phyloP scores from a whole-genome alignment of 2,888 invertebrate genomes.

The Drosophila fulvimacula region DNA sequence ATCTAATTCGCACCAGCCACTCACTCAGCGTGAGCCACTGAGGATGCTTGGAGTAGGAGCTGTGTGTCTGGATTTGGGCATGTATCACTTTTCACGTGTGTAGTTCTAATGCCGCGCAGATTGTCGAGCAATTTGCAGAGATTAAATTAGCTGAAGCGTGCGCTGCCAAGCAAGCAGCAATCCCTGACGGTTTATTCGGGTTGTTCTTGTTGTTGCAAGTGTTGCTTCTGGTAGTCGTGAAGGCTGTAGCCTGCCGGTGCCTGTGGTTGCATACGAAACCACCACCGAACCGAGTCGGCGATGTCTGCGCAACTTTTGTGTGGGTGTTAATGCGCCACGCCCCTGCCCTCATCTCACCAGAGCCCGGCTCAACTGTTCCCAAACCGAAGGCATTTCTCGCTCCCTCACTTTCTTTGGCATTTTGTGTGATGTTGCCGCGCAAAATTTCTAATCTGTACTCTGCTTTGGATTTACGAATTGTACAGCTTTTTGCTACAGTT shows the following conservation, averaged over 20 bases:
- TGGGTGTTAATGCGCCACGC: constrained; percentile 72
- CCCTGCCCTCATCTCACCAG: constrained; percentile 50
- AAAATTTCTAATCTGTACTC: constrained; percentile 74
- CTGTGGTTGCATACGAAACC: constrained; percentile 74
- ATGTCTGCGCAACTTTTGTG: constrained; percentile 59
- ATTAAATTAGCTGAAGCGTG: constrained; percentile 84
- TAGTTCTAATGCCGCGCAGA: constrained; percentile 82
- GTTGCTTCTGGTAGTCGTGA: constrained; percentile 27
- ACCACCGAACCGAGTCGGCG: constrained; percentile 58
- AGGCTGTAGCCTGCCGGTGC: constrained; percentile 46
- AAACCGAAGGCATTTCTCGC: not conserved
- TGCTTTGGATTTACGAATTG: constrained; percentile 59
- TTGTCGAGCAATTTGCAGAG: constrained; percentile 85
- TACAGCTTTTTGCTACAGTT: constrained; percentile 17
- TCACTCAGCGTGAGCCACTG: constrained; percentile 16
- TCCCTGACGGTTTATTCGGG: constrained; percentile 25
- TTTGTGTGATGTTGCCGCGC: constrained; percentile 54
- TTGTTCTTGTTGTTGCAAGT: constrained; percentile 36
- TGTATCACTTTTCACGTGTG: constrained; percentile 71
- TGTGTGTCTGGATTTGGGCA: constrained; percentile 7
- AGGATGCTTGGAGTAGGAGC: not conserved
- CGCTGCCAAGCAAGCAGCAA: constrained; percentile 54
- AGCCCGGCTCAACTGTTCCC: constrained; percentile 38
- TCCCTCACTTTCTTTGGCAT: constrained; percentile 30
- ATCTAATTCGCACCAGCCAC: constrained; percentile 69